Evolutionary conservation across 2,888 invertebrate species (phyloP), one percentile per base, ranked within the genome.

Genomic region (Melieria crassipennis): DNA sequence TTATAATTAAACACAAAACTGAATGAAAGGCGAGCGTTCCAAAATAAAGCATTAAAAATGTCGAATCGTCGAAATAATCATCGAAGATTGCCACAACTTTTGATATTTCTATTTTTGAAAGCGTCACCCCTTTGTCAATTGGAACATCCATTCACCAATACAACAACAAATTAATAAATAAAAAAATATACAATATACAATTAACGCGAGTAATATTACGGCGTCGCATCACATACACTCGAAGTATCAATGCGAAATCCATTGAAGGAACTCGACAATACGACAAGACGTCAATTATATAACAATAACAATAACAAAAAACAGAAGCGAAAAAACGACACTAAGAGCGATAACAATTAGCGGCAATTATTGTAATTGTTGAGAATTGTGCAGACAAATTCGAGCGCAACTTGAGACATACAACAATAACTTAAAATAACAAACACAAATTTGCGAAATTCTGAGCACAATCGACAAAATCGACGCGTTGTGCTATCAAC

Each of bases 21-120:
- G 6, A 62, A 47, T 16, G 13, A 47, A 47, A 13, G 13, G 13
- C 46, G 47, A 45, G 11, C n/a, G 7, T n/a, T 46, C 5, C 45
- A 6, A 48, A 48, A 62, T 65, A 47, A 65, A 55, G 55, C 61
- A 67, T 43, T 30, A 57, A 81, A 76, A 81, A 82, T 82, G 82
- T 79, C 79, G 79, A 81, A 80, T 76, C 79, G 82, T 75, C 83
- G 79, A 64, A 77, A 70, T 70, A 75, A 76, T 66, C 75, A 65
- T 62, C 78, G 76, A 67, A 78, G 78, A 71, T 74, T 76, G 58
- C 72, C 75, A 70, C 70, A 77, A 62, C 75, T 74, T 70, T 70
- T 78, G 45, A 77, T 76, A 60, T 76, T 70, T 75, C 65, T 76
- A 65, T 69, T 75, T 76, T 73, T 75, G 52, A 76, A 75, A 69